phyloP scores from a whole-genome alignment of 2,888 invertebrate species.

The Oxyteleia sp. region DNA sequence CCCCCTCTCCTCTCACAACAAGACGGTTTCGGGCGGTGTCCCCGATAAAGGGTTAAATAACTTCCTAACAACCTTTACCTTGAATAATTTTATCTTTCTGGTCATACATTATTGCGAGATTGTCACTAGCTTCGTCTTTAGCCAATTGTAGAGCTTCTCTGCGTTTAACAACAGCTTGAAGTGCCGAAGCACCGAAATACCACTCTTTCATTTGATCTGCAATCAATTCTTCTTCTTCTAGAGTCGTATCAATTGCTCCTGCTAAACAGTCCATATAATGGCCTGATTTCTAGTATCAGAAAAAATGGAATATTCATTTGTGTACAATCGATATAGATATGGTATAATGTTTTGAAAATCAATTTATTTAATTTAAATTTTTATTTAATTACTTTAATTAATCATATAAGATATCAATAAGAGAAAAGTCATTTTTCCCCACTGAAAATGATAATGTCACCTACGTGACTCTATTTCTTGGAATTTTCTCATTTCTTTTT shows the following conservation, averaged over 20 bases:
- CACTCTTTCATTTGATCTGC: constrained; percentile 95
- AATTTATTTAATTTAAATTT: too few relatives aligned
- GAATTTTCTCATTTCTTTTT: too few relatives aligned
- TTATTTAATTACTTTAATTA: constrained; percentile 3
- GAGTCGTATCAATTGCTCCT: constrained; percentile 91
- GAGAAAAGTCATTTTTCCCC: too few relatives aligned
- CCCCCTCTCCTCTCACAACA: too few relatives aligned
- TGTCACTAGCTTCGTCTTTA: constrained; percentile 92
- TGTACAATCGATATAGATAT: constrained; percentile 10
- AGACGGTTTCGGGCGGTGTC: too few relatives aligned
- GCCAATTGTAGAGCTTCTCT: constrained; percentile 92
- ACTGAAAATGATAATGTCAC: too few relatives aligned
- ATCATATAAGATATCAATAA: too few relatives aligned
- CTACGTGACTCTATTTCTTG: too few relatives aligned
- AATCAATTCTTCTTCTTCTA: constrained; percentile 94
- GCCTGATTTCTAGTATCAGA: constrained; percentile 88
- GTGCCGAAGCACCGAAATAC: constrained; percentile 92
- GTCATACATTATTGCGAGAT: constrained; percentile 88
- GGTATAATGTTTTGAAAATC: too few relatives aligned
- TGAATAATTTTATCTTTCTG: constrained; percentile 88
- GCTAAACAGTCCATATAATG: constrained; percentile 92
- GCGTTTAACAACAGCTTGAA: constrained; percentile 92
- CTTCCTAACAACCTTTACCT: constrained; percentile 83
- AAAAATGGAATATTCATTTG: constrained; percentile 78
- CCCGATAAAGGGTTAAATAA: too few relatives aligned